These are phyloP conservation scores for Gymnodraco acuticeps DNA, from an alignment of 2,797 vertebrate species.

Conservation along the genomic window DNA sequence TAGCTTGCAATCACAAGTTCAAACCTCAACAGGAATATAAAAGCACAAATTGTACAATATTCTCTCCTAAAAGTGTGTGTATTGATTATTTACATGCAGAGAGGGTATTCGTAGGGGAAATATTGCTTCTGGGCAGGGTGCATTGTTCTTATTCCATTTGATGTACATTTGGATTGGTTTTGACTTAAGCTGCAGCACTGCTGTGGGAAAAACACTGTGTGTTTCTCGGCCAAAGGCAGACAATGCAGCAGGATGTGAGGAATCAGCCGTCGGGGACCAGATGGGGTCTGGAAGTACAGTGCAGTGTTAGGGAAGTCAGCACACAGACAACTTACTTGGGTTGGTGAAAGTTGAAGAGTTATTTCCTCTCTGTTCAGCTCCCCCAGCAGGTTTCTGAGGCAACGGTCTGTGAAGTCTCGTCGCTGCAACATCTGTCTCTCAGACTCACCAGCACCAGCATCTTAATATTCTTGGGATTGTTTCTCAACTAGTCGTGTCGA, in stretches of 20 bases:
- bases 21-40: slow-evolving; percentile 62
- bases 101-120: slow-evolving; percentile 17
- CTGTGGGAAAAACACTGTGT: slow-evolving; percentile 52
- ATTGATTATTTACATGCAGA: slow-evolving; percentile 24
- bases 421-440: slow-evolving; percentile 85
- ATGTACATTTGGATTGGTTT: slow-evolving; percentile 59
- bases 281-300: slow-evolving; percentile 73
- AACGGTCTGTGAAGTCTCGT: slow-evolving; percentile 79
- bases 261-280: slow-evolving; percentile 81
- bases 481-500: slow-evolving; percentile 83
- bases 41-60: slow-evolving; percentile 39
- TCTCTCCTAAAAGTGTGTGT: slow-evolving; percentile 32
- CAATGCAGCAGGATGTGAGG: slow-evolving; percentile 59
- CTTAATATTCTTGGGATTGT: slow-evolving; percentile 82
- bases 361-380: slow-evolving; percentile 86
- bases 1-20: slow-evolving; percentile 55
- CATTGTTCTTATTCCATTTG: slow-evolving; percentile 50
- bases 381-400: slow-evolving; percentile 86
- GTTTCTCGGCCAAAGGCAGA: slow-evolving; percentile 62
- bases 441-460: slow-evolving; percentile 77
- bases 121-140: slow-evolving; percentile 27
- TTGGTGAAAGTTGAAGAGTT: slow-evolving; percentile 87
- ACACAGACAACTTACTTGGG: slow-evolving; percentile 61
- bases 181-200: slow-evolving; percentile 52
- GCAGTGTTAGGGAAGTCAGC: slow-evolving; percentile 57